Base-by-base conservation (phyloP, 2,113 vertebrate genomes). In the Ranitomeya variabilis region DNA sequence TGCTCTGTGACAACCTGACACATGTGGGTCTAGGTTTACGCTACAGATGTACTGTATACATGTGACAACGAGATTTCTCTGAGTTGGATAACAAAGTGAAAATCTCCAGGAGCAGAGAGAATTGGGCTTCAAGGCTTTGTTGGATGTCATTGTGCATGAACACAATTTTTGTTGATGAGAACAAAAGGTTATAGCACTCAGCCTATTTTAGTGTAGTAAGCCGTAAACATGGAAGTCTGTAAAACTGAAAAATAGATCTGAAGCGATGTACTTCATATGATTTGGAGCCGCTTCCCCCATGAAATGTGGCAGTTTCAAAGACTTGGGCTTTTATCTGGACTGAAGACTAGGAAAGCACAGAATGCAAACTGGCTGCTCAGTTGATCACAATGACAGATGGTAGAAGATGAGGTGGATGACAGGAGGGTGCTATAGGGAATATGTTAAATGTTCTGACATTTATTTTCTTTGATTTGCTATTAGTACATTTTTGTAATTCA, bases 131-230 rank as follows among this genome's bases (percentile, higher is more conserved):
- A 84, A 83, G 81, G 57, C 71, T 89, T 89, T 60, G 45, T 84
- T 83, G 83, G 87, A 80, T 89, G 78, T 83, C 87, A 83, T 83
- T 55, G 57, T 89, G 71, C n/a, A 89, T 89, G 73, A 84, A 77
- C 57, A 78, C 60, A 21, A 52, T 77, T 66, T 52, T 83, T 89
- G 69, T 55, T 83, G 80, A 89, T 82, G 81, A 84, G 87, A 84
- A 89, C 80, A 89, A 89, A 84, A 88, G 80, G 87, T 83, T 88
- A 77, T 67, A 84, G 62, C 62, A 69, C 81, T 83, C 60, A 66
- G 19, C n/a, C 16, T 54, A 69, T 84, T 69, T 71, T 55, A 84
- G n/a, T 31, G 55, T 21, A 84, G 82, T 67, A 84, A 84, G 71
- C 64, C 71, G 64, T 84, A 84, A 67, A 37, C 71, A 66, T 23